Evolutionary conservation across 1,140 invertebrate genomes (phyloP).

Genomic region (Rhagoletis zephyria): DNA sequence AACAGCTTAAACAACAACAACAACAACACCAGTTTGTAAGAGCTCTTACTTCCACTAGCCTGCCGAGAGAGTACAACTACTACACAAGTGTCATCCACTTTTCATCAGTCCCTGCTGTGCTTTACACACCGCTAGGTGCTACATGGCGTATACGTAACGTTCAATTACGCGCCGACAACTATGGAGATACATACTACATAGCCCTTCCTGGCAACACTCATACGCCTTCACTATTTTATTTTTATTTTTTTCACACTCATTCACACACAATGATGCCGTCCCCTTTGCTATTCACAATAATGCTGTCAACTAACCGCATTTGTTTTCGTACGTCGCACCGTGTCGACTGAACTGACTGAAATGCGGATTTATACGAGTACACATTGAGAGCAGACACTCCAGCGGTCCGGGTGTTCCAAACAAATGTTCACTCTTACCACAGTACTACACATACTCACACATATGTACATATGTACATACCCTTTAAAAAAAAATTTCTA

Average conservation of each 20-base stretch:
- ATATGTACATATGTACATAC: too few relatives aligned
- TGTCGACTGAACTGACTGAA: not conserved
- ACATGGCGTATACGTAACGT: not conserved
- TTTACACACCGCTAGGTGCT: not conserved
- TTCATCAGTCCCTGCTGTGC: not conserved
- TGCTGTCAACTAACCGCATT: slow-evolving; percentile 9
- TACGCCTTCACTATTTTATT: not conserved
- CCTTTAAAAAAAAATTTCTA: too few relatives aligned
- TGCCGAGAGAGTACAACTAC: too few relatives aligned
- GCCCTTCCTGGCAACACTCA: not conserved
- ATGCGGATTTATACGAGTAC: not conserved
- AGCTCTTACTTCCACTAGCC: not conserved
- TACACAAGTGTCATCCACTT: not conserved
- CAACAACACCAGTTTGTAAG: not conserved
- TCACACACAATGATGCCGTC: too few relatives aligned
- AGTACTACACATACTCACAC: too few relatives aligned
- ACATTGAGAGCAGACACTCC: not conserved
- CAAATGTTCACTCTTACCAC: not conserved
- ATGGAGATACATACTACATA: not conserved
- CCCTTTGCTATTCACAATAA: not conserved
- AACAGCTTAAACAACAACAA: not conserved
- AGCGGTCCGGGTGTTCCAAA: not conserved
- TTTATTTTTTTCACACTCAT: too few relatives aligned
- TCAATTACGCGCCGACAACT: not conserved
- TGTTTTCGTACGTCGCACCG: not conserved